Base-by-base conservation (phyloP, 2,113 vertebrate species). In the Eretmochelys imbricata region DNA sequence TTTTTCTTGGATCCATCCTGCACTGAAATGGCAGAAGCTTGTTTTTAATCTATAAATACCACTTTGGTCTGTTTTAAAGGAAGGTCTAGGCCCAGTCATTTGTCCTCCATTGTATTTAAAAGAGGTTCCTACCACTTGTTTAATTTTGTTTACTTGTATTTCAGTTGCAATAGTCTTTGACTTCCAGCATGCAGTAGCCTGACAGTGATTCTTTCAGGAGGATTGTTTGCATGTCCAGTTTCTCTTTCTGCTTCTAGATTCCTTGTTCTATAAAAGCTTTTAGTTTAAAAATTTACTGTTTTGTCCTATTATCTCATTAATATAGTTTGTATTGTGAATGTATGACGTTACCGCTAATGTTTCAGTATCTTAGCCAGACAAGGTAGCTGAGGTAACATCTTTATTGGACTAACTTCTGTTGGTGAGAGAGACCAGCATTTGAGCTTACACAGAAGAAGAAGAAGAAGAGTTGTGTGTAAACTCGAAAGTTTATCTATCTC, bases 181-280 rank as follows among this genome's bases (percentile, higher is more conserved):
- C 87, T 90, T 84, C 57, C 51, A 10, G 38, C 29, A 27, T 82
- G 85, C 49, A 84, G 16, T 38, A 38, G 65, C 49, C 57, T 72
- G 31, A 38, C 22, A 13, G 5, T 38, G 29, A 6, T 81, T 2
- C 0, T 81, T 54, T 50, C 16, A 22, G 50, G 25, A 85, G 27
- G 5, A n/a, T 31, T n/a, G 19, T 20, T 35, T 7, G 1, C 29
- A 50, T 0, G 0, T 20, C 65, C 10, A 0, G 5, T 42, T 38
- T 49, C 35, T 57, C 62, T 88, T 85, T 84, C 14, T 84, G 42
- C 81, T 91, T 89, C 78, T 38, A 1, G 17, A 79, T 82, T 84
- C 46, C 29, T 75, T 38, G 17, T 87, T 54, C 76, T 72, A 0
- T 19, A 2, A 3, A 42, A 83, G 29, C 24, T n/a, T 86, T 69